Evolutionary conservation across 2,888 invertebrate species (phyloP).

Genomic region (Octonoba sinensis): DNA sequence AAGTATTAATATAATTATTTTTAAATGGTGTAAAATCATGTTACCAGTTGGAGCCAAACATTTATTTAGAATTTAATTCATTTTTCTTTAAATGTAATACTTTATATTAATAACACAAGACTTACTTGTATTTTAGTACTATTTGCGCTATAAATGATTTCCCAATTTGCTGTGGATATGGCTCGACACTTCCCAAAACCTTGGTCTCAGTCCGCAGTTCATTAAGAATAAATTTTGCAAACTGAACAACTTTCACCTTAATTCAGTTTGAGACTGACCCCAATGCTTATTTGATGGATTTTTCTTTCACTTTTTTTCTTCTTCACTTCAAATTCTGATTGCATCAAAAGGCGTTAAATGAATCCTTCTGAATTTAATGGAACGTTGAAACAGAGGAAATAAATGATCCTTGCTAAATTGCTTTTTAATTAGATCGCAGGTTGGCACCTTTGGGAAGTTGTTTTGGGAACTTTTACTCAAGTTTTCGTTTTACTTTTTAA

Average conservation of each 20-base stretch:
- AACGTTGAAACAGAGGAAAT: conserved; percentile 20
- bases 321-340: conserved; percentile 26
- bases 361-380: conserved; percentile 42
- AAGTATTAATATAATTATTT: too few relatives aligned
- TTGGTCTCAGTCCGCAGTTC: conserved; percentile 17
- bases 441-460: conserved; percentile 22
- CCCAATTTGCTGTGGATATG: conserved; percentile 9
- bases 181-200: conserved; percentile 12
- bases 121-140: too few relatives aligned
- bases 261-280: conserved; percentile 48
- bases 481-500: background rate
- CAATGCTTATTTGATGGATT: conserved; percentile 59
- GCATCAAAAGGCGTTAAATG: conserved; percentile 40
- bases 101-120: too few relatives aligned
- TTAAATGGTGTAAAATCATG: too few relatives aligned
- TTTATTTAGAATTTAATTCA: background rate
- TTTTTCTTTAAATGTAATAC: background rate
- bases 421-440: conserved; percentile 54
- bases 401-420: conserved; percentile 57
- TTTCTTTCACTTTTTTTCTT: background rate
- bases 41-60: background rate
- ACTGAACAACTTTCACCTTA: conserved; percentile 52
- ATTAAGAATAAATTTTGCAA: background rate
- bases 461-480: background rate
- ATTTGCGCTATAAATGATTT: too few relatives aligned